phyloP scores from a whole-genome alignment of 2,797 vertebrate genomes.

The Thunnus albacares region DNA sequence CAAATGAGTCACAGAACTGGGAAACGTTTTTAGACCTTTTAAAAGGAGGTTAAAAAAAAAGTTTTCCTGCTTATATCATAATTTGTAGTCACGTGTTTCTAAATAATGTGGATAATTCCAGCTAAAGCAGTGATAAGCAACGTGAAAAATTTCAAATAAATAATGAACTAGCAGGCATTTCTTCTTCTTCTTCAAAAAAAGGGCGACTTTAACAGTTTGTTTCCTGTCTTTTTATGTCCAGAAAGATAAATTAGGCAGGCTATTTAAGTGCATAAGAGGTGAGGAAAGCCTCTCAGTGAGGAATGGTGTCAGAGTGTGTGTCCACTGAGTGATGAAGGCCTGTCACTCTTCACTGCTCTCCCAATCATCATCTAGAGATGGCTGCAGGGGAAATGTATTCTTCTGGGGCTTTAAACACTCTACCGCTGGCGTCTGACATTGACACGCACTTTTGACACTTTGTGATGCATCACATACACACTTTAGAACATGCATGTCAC shows the following conservation, averaged over 20 bases:
- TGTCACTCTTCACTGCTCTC: conserved; percentile 54
- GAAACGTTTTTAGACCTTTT: background rate
- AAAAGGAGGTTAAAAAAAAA: no score
- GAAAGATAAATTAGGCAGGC: conserved; percentile 14
- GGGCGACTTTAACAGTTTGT: background rate
- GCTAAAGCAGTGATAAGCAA: background rate
- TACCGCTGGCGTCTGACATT: conserved; percentile 34
- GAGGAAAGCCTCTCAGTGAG: conserved; percentile 44
- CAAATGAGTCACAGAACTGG: conserved; percentile 17
- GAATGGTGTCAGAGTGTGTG: conserved; percentile 50
- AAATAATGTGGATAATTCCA: background rate
- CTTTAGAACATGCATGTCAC: conserved; percentile 27
- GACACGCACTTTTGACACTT: conserved; percentile 46
- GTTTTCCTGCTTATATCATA: background rate
- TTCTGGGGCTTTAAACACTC: conserved; percentile 35
- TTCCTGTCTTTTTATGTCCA: background rate
- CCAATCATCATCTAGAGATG: conserved; percentile 41
- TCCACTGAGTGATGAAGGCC: conserved; percentile 53
- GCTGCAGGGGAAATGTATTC: conserved; percentile 40
- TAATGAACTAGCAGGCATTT: background rate
- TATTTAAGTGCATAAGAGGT: conserved; percentile 8
- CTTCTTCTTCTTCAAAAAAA: background rate
- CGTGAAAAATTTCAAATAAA: background rate
- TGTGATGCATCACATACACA: conserved; percentile 16
- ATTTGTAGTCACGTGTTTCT: background rate